A percentile compares a stretch with the other conserved stretches of the same genome.
phyloP scores from a whole-genome alignment of 2,888 invertebrate species.

The Nasonovia ribisnigri region DNA sequence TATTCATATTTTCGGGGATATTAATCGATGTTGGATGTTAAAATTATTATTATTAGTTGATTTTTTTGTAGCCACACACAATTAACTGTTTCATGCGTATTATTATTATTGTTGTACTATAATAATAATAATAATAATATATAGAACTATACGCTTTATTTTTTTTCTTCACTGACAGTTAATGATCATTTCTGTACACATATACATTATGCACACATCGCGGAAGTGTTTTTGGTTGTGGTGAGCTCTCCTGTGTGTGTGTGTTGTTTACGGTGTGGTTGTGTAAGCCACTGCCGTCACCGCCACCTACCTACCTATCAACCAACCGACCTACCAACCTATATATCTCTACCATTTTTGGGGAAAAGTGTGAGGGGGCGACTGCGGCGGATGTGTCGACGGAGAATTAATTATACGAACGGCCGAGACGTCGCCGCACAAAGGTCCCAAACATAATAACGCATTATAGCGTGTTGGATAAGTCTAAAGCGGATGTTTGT shows the following conservation, averaged over 20 bases:
- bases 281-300: conserved; percentile 30
- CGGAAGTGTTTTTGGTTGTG: conserved; percentile 7
- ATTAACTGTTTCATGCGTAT: background rate
- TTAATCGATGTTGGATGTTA: background rate
- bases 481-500: conserved; percentile 18
- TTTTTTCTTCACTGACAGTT: background rate
- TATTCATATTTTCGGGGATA: background rate
- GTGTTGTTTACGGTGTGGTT: background rate
- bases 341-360: conserved; percentile 12
- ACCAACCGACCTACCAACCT: background rate
- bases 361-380: background rate
- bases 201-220: background rate
- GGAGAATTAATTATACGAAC: conserved; percentile 53
- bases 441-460: conserved; percentile 56
- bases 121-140: too few species aligned
- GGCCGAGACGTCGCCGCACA: conserved; percentile 29
- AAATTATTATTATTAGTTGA: background rate
- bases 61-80: background rate
- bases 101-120: background rate
- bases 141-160: background rate
- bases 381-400: conserved; percentile 43
- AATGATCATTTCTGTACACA: background rate
- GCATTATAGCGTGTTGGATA: conserved; percentile 15
- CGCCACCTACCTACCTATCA: background rate
- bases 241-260: background rate